Evolutionary conservation across 1,140 invertebrate genomes (phyloP), one percentile per base, ranked within the genome.

Genomic region (Saccostrea echinata): DNA sequence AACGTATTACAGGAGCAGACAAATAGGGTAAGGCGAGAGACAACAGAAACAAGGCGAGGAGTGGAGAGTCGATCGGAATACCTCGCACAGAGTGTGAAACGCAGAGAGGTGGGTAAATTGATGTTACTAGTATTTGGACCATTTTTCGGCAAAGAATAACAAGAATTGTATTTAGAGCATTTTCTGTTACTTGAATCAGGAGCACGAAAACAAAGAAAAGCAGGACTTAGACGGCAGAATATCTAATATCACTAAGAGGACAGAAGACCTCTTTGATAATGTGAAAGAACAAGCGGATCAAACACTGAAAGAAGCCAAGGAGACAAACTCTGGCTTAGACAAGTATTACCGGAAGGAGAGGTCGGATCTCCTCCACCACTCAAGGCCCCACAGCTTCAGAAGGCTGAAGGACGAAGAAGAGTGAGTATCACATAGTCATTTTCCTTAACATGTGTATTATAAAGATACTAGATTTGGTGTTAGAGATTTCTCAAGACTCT

Each of bases 181-280:
- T 43, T 43, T 43, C 35, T 80, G 27, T 21, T 61, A 16, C 30
- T 30, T 84, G 6, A 51, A 64, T 27, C 53, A 88, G 87, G 84
- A 35, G 43, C n/a, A n/a, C 18, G 87, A 88, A 51, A 35, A 33
- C 24, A 71, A 83, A 43, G 84, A 88, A n/a, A 82, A 35, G 30
- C 76, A 85, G 64, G 84, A 86, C 27, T 52, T 85, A 1, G 84
- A 88, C 13, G 76, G 76, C 6, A 88, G 84, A 35, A 88, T 88
- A 35, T 53, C 53, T 55, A 64, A 52, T 21, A 51, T 88, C 13
- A 84, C 84, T 24, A 84, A 43, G 21, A 86, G 81, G 35, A 88
- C 87, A 27, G 76, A 71, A 18, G 76, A 55, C 13, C 51, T 88
- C n/a, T 57, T 83, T 24, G 84, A 88, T 35, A 86, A 35, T 53